phyloP scores from a whole-genome alignment of 2,113 vertebrate genomes.

The Rhinolophus sinicus region DNA sequence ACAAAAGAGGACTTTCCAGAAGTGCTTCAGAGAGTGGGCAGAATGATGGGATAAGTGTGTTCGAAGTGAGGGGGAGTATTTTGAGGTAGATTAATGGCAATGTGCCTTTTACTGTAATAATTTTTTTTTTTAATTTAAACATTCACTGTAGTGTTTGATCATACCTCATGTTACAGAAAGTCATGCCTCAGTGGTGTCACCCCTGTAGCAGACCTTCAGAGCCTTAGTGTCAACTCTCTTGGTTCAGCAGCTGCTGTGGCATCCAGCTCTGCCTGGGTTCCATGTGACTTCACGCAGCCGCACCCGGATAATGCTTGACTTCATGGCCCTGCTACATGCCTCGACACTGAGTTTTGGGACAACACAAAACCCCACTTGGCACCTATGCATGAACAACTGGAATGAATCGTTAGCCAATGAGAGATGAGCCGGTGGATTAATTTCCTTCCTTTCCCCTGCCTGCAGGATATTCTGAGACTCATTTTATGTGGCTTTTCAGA shows the following conservation, averaged over 20 bases:
- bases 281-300: not conserved
- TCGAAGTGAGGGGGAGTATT: too few species aligned
- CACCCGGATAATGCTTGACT: not conserved
- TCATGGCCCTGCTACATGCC: not conserved
- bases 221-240: not conserved
- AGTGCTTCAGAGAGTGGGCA: too few species aligned
- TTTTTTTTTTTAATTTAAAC: too few species aligned
- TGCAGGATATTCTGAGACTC: not conserved
- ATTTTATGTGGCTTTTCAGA: slow-evolving; percentile 40
- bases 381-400: not conserved
- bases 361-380: not conserved
- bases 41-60: too few species aligned
- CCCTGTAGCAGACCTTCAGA: not conserved
- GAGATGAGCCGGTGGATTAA: not conserved
- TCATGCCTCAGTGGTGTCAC: not conserved
- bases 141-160: too few species aligned
- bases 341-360: not conserved
- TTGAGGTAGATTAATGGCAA: too few species aligned
- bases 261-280: not conserved
- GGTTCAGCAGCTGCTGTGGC: not conserved
- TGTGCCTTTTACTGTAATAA: too few species aligned
- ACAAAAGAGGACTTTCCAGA: too few species aligned
- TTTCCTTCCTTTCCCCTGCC: not conserved
- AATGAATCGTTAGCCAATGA: not conserved
- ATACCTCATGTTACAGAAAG: not conserved